Conservation (phyloP, 2,113 vertebrate genomes). For the Cyprinodon brontotheroides region DNA sequence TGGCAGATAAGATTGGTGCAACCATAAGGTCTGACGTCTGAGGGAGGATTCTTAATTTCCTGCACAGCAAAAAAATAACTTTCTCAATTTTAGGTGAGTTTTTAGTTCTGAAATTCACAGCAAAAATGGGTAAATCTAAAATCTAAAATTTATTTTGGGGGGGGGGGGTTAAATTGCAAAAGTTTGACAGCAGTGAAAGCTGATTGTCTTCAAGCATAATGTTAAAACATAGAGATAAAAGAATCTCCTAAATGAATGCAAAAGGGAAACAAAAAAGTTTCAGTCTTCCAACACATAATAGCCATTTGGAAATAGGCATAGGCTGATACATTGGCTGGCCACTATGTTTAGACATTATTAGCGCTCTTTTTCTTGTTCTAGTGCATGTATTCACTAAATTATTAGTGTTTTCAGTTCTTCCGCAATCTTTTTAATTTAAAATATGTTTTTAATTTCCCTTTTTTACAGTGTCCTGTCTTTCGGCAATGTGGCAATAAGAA, state of each 20-base stretch:
- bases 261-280: background rate
- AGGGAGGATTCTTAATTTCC: background rate
- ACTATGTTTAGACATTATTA: too few species aligned
- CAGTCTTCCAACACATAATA: too few species aligned
- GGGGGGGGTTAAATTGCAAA: background rate
- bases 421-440: too few species aligned
- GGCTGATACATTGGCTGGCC: too few species aligned
- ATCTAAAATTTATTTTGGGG: too few species aligned
- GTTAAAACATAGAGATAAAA: background rate
- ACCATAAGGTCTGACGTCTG: conserved; percentile 23
- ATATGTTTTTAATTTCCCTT: too few species aligned
- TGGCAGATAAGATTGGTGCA: conserved; percentile 69
- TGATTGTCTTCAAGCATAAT: background rate
- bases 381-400: too few species aligned
- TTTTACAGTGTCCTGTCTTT: too few species aligned
- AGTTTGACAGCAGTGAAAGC: background rate
- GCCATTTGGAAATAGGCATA: too few species aligned
- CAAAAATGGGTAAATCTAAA: background rate
- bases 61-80: background rate
- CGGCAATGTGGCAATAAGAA: too few species aligned
- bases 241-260: background rate
- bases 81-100: background rate
- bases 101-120: background rate
- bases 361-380: too few species aligned
- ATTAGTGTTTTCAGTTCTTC: too few species aligned